Base-by-base conservation (phyloP, 2,888 invertebrate genomes). In the Caenorhabditis sinica region DNA sequence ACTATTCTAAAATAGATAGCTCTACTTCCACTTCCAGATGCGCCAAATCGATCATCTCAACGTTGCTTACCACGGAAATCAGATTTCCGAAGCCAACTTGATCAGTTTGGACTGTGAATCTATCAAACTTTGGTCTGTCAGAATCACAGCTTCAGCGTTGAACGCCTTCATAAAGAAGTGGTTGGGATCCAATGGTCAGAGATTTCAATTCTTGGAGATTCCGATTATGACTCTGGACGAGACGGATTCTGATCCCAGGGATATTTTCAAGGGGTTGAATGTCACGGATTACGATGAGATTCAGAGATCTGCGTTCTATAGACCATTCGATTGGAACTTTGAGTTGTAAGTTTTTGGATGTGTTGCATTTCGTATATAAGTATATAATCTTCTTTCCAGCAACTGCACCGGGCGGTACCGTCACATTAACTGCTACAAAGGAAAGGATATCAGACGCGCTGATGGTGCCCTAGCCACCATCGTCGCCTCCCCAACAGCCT, bases 81-180 rank as follows among this genome's bases (percentile, higher is more conserved):
- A 4, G n/a, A 53, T 77, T 5, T 77, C 77, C 5, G 25, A 28
- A 8, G 45, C 36, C 11, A 69, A 77, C 23, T 15, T 77, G 1
- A 11, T 69, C 20, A 69, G 69, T 20, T 23, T 77, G 17, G n/a
- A 71, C n/a, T 71, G 69, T 43, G 30, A 69, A 49, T 71, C 77
- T 2, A 71, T 77, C 69, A 77, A 77, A 43, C 23, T 77, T 15
- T 77, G 77, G 77, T n/a, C 25, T 20, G 69, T 51, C 5, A 51
- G 28, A 0, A 49, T 71, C 28, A 23, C 61, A 17, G 36, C 63
- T 4, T 25, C 28, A 0, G 30, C 69, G 15, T 11, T 77, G 23
- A 77, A 77, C 40, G 0, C n/a, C 2, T 77, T 77, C 28, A 53
- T 77, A 61, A 69, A 71, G n/a, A 51, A 68, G 11, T 77, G 77